Base-by-base conservation (phyloP, 2,888 invertebrate species). In the Stenolophus ochropezus region DNA sequence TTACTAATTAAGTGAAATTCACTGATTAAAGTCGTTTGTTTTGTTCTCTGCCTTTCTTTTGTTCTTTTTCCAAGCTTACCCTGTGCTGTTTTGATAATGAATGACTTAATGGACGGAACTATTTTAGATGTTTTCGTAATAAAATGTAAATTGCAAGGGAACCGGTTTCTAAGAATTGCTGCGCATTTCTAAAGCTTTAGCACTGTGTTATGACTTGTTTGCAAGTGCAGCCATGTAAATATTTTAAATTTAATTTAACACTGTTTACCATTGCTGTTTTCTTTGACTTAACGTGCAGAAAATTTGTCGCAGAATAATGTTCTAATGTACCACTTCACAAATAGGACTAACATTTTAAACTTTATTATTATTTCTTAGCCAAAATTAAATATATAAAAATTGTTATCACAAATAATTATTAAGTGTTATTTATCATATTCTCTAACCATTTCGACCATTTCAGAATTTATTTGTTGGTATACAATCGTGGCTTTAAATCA, bases 1-100 rank as follows among this genome's bases (percentile, higher is more conserved):
- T 76, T 23, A 27, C 76, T 76, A 76, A 76, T 76, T 76, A 58
- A 76, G 56, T 58, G 76, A 76, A 73, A 76, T 76, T 33, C 23
- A 33, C 56, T 76, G 56, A 76, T 76, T 76, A 76, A 76, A 76
- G 27, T 76, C 51, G 53, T 33, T 33, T 76, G 76, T 56, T 76
- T 58, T 73, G 49, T 5, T 73, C 14, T 11, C 33, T 33, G 27
- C 8, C n/a, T n/a, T 69, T 69, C 18, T 69, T 69, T 69, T 69
- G 65, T 69, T 69, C 33, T 69, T 69, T 33, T 33, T 61, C 18
- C 33, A 5, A 33, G 65, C 33, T 18, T 8, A 69, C 33, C 16
- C 65, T 33, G 65, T 33, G 65, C 33, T 69, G 65, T 69, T 69
- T 69, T 69, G 65, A 69, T 69, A 69, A 69, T 33, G 27, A 69